Evolutionary conservation across 2,888 invertebrate species (phyloP).

Genomic region (Antheraea assamensis): DNA sequence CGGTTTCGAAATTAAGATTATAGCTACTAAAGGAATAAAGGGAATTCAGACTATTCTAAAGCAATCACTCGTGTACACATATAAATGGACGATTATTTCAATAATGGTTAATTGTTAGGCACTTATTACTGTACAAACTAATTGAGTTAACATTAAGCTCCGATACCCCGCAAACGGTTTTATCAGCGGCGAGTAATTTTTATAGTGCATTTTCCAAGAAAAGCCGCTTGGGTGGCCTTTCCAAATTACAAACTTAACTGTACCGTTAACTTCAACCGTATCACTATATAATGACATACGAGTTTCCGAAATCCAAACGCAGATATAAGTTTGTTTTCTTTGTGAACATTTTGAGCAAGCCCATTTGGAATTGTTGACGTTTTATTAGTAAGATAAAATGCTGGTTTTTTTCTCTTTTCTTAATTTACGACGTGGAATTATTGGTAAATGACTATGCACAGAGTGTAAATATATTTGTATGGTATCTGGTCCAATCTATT

Average conservation of each 20-base stretch:
- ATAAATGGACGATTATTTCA: background rate
- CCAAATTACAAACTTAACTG: conserved; percentile 28
- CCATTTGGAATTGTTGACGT: conserved; percentile 47
- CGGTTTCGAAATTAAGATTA: background rate
- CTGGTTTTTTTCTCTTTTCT: conserved; percentile 7
- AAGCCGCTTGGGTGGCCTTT: conserved; percentile 62
- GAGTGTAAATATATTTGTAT: background rate
- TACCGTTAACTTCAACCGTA: conserved; percentile 1
- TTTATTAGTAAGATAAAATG: conserved; percentile 56
- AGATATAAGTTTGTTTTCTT: conserved; percentile 24
- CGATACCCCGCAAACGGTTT: conserved; percentile 21
- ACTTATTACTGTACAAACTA: background rate
- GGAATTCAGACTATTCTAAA: background rate
- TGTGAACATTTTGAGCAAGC: conserved; percentile 28
- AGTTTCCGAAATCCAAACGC: background rate
- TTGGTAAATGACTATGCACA: background rate
- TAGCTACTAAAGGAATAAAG: background rate
- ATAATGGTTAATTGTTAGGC: background rate
- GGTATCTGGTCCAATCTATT: background rate
- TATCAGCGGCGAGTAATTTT: conserved; percentile 51
- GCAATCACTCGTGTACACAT: background rate
- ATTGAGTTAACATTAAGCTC: conserved; percentile 4
- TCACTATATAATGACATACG: background rate
- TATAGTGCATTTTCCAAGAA: conserved; percentile 59
- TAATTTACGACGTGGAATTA: conserved; percentile 9